These are phyloP conservation scores for Nebria brevicollis DNA, from an alignment of 2,888 invertebrate species.

Conservation along the genomic window DNA sequence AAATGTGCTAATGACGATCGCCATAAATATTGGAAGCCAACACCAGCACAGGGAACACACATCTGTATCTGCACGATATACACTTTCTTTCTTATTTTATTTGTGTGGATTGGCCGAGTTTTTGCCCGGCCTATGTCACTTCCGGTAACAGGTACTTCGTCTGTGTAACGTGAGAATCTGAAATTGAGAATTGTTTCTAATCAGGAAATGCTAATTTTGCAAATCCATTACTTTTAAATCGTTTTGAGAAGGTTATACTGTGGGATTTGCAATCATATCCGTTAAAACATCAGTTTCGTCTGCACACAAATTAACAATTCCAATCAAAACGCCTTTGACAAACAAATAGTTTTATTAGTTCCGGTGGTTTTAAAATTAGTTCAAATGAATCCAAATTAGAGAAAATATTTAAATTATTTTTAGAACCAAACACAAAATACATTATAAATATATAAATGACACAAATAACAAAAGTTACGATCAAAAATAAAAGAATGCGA, in stretches of 20 bases:
- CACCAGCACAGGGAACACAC: not conserved
- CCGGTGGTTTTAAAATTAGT: no score
- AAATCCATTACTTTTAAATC: not conserved
- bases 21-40: not conserved
- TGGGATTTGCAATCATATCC: not conserved
- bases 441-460: no score
- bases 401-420: no score
- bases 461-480: no score
- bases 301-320: not conserved
- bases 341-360: no score
- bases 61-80: not conserved
- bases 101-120: not conserved
- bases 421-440: no score
- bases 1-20: not conserved
- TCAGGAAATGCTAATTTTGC: not conserved
- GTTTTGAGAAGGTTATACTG: not conserved
- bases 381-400: no score
- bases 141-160: not conserved
- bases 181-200: not conserved
- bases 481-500: not conserved
- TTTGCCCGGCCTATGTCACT: not conserved
- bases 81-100: not conserved
- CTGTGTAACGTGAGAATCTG: constrained; percentile 1
- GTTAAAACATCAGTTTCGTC: not conserved
- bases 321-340: no score